A percentile compares a stretch with the other conserved stretches of the same genome.
Conservation (phyloP, 2,888 invertebrate genomes). For the Drosophila glabriapex region DNA sequence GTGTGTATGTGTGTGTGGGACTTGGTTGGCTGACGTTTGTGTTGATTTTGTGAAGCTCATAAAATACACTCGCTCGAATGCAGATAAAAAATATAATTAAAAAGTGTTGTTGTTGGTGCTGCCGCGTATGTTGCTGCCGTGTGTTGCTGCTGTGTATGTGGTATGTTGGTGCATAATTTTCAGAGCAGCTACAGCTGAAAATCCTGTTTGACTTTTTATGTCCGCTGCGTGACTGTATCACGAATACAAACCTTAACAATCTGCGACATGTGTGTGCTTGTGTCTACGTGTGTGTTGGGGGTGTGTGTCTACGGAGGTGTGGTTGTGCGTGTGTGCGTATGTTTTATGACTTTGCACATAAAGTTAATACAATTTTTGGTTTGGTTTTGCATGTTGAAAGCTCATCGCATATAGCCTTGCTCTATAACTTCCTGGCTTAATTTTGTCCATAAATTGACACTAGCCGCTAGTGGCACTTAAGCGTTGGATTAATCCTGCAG, state of each 20-base stretch:
- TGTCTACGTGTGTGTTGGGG: conserved; percentile 26
- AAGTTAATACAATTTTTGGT: conserved; percentile 40
- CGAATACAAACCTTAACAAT: conserved; percentile 51
- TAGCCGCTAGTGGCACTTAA: conserved; percentile 10
- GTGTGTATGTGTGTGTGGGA: neutral
- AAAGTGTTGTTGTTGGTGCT: conserved; percentile 52
- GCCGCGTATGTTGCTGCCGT: conserved; percentile 10
- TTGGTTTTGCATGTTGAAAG: conserved; percentile 22
- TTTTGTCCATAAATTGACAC: conserved; percentile 10
- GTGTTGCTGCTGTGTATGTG: conserved; percentile 19
- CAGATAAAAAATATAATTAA: conserved; percentile 78
- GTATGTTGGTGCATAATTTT: conserved; percentile 58
- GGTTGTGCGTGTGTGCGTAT: conserved; percentile 35
- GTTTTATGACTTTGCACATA: conserved; percentile 60
- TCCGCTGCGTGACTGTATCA: conserved; percentile 67
- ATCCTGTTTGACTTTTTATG: conserved; percentile 73
- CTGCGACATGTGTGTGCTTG: conserved; percentile 19
- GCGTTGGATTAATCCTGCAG: conserved; percentile 15
- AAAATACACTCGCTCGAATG: conserved; percentile 60
- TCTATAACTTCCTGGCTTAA: conserved; percentile 1
- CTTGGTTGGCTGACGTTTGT: conserved; percentile 36
- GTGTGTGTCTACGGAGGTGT: conserved; percentile 21
- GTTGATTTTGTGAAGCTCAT: conserved; percentile 66
- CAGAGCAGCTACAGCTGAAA: conserved; percentile 44
- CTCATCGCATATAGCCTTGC: neutral